Evolutionary conservation across 2,797 vertebrate species (phyloP).

Genomic region (Microcaecilia unicolor): DNA sequence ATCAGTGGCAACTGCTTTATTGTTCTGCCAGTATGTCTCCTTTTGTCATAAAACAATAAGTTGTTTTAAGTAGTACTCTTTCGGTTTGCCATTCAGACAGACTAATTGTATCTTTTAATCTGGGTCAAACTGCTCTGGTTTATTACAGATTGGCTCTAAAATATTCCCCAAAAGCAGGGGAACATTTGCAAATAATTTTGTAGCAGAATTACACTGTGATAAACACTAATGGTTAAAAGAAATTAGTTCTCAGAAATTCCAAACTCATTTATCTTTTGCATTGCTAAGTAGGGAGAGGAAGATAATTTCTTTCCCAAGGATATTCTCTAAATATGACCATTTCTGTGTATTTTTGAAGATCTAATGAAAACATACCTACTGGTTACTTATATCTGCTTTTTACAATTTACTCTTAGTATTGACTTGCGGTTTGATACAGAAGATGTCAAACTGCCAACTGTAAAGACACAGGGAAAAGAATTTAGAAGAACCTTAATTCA

Average conservation of each 20-base stretch:
- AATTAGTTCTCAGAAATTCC: slow-evolving; percentile 10
- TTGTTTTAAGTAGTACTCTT: slow-evolving; percentile 61
- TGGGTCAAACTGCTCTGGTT: slow-evolving; percentile 65
- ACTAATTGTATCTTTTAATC: slow-evolving; percentile 73
- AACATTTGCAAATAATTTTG: slow-evolving; percentile 56
- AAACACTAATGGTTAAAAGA: slow-evolving; percentile 30
- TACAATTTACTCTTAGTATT: no score
- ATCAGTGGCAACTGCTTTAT: slow-evolving; percentile 41
- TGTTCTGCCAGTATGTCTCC: slow-evolving; percentile 52
- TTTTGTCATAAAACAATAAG: slow-evolving; percentile 65
- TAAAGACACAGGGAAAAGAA: no score
- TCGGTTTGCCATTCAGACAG: slow-evolving; percentile 64
- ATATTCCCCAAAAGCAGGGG: slow-evolving; percentile 9
- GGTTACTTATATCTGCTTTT: no score
- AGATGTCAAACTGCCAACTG: no score
- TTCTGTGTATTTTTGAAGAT: not conserved
- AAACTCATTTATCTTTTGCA: not conserved
- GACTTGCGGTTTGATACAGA: no score
- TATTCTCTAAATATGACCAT: not conserved
- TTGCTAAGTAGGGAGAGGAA: slow-evolving; percentile 10
- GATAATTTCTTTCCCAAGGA: slow-evolving; percentile 15
- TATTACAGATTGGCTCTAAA: slow-evolving; percentile 57
- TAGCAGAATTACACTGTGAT: slow-evolving; percentile 33
- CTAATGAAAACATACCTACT: no score
- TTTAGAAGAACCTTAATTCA: no score